Evolutionary conservation across 92 coral and sea anemone genomes (phyloP), one percentile per base, ranked within the genome.

Genomic region (Epizoanthus scotinus): DNA sequence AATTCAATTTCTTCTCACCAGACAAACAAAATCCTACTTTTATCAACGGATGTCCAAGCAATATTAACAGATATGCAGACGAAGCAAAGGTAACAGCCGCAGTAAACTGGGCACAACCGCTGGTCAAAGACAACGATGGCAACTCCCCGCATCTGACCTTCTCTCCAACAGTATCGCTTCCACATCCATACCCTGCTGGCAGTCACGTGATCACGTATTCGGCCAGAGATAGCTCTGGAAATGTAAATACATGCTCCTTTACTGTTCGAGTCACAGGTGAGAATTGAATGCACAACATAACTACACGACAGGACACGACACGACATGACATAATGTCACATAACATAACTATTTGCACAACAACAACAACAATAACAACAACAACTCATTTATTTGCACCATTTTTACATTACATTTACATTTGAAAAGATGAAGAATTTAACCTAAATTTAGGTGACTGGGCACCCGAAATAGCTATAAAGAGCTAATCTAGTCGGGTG

Each of bases 21-120:
- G 66, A 61, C 66, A 61, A 61, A 15, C 66, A 61, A 25, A 5
- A 12, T 22, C 66, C 66, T 22, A 61, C 66, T 61, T 61, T 61
- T n/a, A 15, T 25, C 28, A 20, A 61, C 18, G 66, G 66, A 25
- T 61, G 66, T 14, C 66, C 66, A 28, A 61, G 34, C 3, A 34
- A 61, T 17, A 61, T 25, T 0, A 6, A 15, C 36, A 21, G 1
- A 61, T 61, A 61, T 28, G 36, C 66, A 61, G 66, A 61, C 28
- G 66, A 61, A 17, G 66, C 34, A 3, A 61, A 61, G 13, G 66
- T 8, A 61, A 61, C 66, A 24, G 66, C 66, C 7, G 9, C 66
- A 22, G 66, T 61, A 8, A 61, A 25, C 34, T 61, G 66, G 66
- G 34, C 66, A 61, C 66, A 61, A 5, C 66, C 66, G 36, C 28